Evolutionary conservation across 2,797 vertebrate species (phyloP), one percentile per base, ranked within the genome.

Genomic region (Arrhamphus sclerolepis): DNA sequence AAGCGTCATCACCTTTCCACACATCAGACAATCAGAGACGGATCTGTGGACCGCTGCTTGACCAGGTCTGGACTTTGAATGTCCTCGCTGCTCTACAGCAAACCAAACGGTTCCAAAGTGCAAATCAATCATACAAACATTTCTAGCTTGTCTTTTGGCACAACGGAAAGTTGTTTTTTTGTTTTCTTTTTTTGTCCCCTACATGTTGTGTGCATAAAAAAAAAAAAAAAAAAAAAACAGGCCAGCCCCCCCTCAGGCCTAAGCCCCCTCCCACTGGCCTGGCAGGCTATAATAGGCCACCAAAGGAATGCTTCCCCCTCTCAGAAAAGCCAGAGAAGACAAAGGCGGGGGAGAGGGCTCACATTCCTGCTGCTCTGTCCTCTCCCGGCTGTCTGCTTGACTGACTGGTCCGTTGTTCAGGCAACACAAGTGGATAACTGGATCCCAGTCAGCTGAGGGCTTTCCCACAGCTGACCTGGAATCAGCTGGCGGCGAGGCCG

Each of bases 291-390:
- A 88, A 88, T 76, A 78, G 83, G 80, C 88, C 80, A 88, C 84
- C 80, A 81, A 84, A 89, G 84, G 89, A 90, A 90, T 89, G 86
- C 78, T 84, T 84, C 83, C 80, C 80, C 75, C 74, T 39, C 28
- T 29, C 62, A 19, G 61, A 19, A 17, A 46, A 52, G 56, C 76
- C 75, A 79, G 67, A 64, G 64, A 50, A 63, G 62, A 65, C 40
- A 17, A 66, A 58, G 24, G 34, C 18, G 57, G 38, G 49, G 39
- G 72, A 48, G 76, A 42, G 80, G 70, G 80, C 68, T 14, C 38
- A 51, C 81, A 90, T 89, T 89, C 87, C 89, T 85, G 65, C 49
- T 54, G 62, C 62, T 70, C 72, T 19, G 77, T 77, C 82, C 71
- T 60, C 62, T 70, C 54, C 65, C n/a, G 71, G 44, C 75, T 50